These are phyloP conservation scores for Ficedula albicollis DNA, from an alignment of 2,797 vertebrate species.

Conservation along the genomic window DNA sequence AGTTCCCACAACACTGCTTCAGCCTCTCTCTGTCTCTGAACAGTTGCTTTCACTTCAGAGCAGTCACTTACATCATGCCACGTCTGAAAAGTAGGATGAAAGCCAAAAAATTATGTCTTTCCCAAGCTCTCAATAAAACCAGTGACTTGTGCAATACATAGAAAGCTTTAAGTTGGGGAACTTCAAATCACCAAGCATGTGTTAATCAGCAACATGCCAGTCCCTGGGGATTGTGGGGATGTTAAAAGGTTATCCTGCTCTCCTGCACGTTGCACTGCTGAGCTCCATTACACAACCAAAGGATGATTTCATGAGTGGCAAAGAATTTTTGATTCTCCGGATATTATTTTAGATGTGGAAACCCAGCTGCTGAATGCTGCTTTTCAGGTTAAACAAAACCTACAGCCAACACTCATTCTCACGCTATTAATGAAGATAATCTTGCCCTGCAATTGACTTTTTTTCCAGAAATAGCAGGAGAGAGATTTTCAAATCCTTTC, in stretches of 20 bases:
- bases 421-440: constrained; percentile 59
- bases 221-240: neutral
- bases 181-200: constrained; percentile 16
- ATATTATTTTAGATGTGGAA: constrained; percentile 28
- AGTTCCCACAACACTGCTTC: neutral
- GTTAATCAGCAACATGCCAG: neutral
- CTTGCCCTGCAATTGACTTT: constrained; percentile 40
- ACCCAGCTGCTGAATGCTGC: constrained; percentile 5
- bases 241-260: constrained; percentile 29
- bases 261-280: neutral
- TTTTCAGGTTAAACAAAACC: constrained; percentile 41
- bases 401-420: constrained; percentile 23
- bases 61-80: neutral
- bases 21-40: neutral
- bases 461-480: constrained; percentile 44
- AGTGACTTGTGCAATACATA: neutral
- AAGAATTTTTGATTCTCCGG: neutral
- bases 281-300: constrained; percentile 9
- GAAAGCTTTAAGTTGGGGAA: neutral
- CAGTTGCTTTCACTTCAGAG: neutral
- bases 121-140: constrained; percentile 5
- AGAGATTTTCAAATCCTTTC: constrained; percentile 59
- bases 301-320: constrained; percentile 10
- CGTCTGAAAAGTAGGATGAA: neutral
- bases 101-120: constrained; percentile 10